These are phyloP conservation scores for Dallia pectoralis DNA, from an alignment of 2,797 vertebrate genomes.

Conservation along the genomic window DNA sequence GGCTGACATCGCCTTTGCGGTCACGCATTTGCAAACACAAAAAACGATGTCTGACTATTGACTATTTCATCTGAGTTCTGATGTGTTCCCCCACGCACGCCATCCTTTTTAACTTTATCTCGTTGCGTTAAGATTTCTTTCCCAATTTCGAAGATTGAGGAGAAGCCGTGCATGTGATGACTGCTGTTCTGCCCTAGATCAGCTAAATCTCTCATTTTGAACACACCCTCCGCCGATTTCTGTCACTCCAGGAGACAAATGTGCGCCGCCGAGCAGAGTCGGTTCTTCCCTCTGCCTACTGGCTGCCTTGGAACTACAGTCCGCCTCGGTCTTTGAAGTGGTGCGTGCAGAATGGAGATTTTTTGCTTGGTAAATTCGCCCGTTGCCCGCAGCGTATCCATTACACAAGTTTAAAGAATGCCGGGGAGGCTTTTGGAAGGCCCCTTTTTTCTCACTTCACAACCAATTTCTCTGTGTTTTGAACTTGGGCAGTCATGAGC, in stretches of 20 bases:
- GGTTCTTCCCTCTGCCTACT: slow-evolving; percentile 70
- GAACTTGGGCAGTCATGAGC: slow-evolving; percentile 80
- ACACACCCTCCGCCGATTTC: slow-evolving; percentile 68
- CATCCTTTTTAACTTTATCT: slow-evolving; percentile 40
- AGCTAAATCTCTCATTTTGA: slow-evolving; percentile 75
- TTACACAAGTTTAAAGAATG: slow-evolving; percentile 84
- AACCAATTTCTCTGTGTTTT: slow-evolving; percentile 82
- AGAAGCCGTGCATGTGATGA: slow-evolving; percentile 65
- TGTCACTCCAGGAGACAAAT: slow-evolving; percentile 77
- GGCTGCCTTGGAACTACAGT: slow-evolving; percentile 72
- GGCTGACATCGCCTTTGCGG: no score
- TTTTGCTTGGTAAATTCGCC: slow-evolving; percentile 81
- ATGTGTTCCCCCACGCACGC: slow-evolving; percentile 13
- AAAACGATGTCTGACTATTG: no score
- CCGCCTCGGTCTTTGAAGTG: slow-evolving; percentile 78
- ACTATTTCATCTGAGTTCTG: slow-evolving; percentile 32
- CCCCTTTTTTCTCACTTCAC: slow-evolving; percentile 74
- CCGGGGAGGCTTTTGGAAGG: slow-evolving; percentile 73
- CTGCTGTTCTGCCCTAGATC: slow-evolving; percentile 69
- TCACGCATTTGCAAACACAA: no score
- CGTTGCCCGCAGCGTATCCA: slow-evolving; percentile 78
- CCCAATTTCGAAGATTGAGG: slow-evolving; percentile 68
- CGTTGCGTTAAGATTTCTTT: slow-evolving; percentile 24
- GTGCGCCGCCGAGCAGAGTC: slow-evolving; percentile 69
- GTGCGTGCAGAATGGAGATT: slow-evolving; percentile 78